Evolutionary conservation across 2,888 invertebrate species (phyloP), one percentile per base, ranked within the genome.

Genomic region (Chesias legatella): DNA sequence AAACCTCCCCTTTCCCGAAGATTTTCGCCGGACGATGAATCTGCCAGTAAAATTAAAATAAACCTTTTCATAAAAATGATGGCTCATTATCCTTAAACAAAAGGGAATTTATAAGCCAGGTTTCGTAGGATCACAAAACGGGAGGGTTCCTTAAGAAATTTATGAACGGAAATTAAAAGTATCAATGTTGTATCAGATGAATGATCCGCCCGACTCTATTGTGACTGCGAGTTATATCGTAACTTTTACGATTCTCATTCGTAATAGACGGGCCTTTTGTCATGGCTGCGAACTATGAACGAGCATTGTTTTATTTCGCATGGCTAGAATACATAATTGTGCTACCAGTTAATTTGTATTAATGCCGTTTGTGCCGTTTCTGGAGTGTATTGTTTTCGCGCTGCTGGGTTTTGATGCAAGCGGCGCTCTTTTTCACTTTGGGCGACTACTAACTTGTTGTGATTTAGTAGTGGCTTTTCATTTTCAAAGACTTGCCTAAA

Each of bases 41-140:
- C 44, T 33, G 40, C 45, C 42, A 33, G 43, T 48, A 48, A 50
- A 52, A 50, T 47, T 51, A 48, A 45, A 36, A 37, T 39, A 48
- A 53, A 49, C 40, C 51, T 44, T 54, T 51, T 48, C 45, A 45
- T 43, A 49, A 51, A 54, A 55, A 50, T 52, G 50, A 50, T 46
- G 50, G 46, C 44, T 55, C 50, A 55, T 55, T 55, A 55, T 55
- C 40, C 46, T 25, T 40, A 46, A 48, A 51, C 54, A 54, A 55
- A 48, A 50, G 44, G 30, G 35, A 55, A 50, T 48, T 55, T 44
- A 51, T 51, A 51, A 48, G 49, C 33, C 48, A 45, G 46, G 48
- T 48, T 51, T 33, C 42, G 24, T 10, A 31, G 42, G 45, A 41
- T 47, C 40, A 48, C 44, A 45, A 47, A 51, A 51, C 45, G 26